phyloP scores from a whole-genome alignment of 2,888 invertebrate species.

The Lycophotia porphyrea region DNA sequence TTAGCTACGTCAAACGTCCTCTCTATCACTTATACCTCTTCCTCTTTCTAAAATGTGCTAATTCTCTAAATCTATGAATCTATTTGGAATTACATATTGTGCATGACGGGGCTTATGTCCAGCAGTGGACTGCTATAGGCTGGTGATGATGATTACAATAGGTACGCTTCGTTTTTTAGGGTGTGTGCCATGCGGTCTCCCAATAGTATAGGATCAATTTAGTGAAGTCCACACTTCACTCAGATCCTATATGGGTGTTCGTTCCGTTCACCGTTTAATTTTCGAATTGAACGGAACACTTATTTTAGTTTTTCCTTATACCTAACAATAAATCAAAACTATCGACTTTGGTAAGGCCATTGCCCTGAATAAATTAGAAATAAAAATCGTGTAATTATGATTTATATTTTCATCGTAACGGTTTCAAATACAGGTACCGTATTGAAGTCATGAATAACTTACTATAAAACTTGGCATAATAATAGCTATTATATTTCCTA shows the following conservation, averaged over 20 bases:
- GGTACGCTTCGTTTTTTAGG: background rate
- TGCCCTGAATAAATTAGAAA: constrained; percentile 18
- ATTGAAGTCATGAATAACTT: background rate
- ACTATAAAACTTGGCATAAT: background rate
- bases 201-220: background rate
- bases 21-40: background rate
- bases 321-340: background rate
- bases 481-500: background rate
- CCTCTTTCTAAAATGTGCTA: background rate
- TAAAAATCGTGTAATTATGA: constrained; percentile 19
- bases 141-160: too few species aligned
- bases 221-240: background rate
- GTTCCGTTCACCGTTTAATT: background rate
- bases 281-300: background rate
- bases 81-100: background rate
- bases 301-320: background rate
- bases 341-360: background rate
- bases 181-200: background rate
- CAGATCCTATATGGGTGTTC: background rate
- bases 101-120: too few species aligned
- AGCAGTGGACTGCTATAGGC: too few species aligned
- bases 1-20: background rate
- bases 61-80: background rate
- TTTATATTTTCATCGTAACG: constrained; percentile 14
- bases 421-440: background rate